Evolutionary conservation across 2,888 invertebrate species (phyloP).

Genomic region (Andrena dorsata): DNA sequence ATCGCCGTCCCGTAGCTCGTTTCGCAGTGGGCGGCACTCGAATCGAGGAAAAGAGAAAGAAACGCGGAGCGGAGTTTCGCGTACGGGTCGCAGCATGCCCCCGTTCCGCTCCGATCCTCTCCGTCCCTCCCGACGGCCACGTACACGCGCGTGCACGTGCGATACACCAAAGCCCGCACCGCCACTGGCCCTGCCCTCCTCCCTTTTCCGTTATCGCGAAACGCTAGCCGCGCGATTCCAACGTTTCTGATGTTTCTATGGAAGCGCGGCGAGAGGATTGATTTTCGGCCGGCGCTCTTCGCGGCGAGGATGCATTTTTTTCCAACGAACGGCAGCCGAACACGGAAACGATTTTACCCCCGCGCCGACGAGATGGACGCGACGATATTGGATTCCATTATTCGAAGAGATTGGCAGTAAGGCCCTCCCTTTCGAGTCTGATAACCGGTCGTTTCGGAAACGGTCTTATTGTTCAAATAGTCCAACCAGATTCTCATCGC

Average conservation of each 20-base stretch:
- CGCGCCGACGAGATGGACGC: constrained; percentile 16
- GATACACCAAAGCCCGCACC: not conserved
- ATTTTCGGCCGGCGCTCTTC: constrained; percentile 22
- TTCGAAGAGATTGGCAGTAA: constrained; percentile 5
- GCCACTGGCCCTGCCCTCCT: not conserved
- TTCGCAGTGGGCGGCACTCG: constrained; percentile 77
- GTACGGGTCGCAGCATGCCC: constrained; percentile 20
- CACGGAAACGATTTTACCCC: constrained; percentile 46
- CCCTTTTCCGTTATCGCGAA: constrained; percentile 35
- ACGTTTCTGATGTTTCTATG: constrained; percentile 33
- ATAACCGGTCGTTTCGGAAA: not conserved
- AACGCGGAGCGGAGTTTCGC: constrained; percentile 54
- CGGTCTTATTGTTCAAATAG: no score
- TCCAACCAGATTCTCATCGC: no score
- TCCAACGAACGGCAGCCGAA: constrained; percentile 3
- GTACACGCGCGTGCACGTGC: not conserved
- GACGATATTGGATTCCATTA: constrained; percentile 12
- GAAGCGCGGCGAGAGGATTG: constrained; percentile 35
- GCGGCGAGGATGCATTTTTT: constrained; percentile 6
- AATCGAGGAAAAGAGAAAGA: constrained; percentile 52
- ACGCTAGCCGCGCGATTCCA: constrained; percentile 30
- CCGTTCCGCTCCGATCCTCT: not conserved
- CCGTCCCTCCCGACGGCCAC: not conserved
- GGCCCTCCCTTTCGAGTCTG: not conserved
- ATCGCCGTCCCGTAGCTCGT: constrained; percentile 77